Conservation (phyloP, 2,797 vertebrate genomes). For the Lepus townsendii region DNA sequence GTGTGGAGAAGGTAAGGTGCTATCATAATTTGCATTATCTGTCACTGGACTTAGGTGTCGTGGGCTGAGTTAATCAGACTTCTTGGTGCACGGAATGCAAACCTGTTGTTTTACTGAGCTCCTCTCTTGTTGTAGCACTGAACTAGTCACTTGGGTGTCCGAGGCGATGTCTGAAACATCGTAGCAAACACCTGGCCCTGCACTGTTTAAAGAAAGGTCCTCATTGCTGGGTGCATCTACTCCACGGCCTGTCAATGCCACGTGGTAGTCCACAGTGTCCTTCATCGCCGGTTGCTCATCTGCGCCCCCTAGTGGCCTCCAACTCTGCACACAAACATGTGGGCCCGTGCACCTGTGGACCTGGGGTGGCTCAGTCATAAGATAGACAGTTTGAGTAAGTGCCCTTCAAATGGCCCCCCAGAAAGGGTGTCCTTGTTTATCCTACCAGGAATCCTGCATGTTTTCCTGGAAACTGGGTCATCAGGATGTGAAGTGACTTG, state of each 20-base stretch:
- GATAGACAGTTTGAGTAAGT: not conserved
- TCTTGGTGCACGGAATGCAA: not conserved
- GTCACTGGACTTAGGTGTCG: not conserved
- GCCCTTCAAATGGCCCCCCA: not conserved
- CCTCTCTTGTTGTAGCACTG: not conserved
- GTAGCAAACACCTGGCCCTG: no score
- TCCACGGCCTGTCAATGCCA: not conserved
- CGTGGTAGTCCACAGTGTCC: not conserved
- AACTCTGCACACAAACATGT: not conserved
- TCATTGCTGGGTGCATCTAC: not conserved
- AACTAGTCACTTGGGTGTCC: not conserved
- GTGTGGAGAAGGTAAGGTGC: not conserved
- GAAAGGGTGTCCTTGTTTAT: not conserved
- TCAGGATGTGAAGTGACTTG: not conserved
- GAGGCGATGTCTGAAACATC: no score
- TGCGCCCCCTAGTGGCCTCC: not conserved
- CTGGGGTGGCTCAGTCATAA: not conserved
- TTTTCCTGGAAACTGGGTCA: slow-evolving; percentile 15
- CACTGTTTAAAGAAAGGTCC: not conserved
- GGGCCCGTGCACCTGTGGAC: not conserved
- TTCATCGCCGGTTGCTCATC: not conserved
- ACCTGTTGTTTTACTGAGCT: not conserved
- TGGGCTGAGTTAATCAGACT: not conserved
- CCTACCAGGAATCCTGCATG: not conserved
- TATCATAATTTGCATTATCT: not conserved